Conservation (phyloP, 2,888 invertebrate genomes). For the Cantharis flavilabris region DNA sequence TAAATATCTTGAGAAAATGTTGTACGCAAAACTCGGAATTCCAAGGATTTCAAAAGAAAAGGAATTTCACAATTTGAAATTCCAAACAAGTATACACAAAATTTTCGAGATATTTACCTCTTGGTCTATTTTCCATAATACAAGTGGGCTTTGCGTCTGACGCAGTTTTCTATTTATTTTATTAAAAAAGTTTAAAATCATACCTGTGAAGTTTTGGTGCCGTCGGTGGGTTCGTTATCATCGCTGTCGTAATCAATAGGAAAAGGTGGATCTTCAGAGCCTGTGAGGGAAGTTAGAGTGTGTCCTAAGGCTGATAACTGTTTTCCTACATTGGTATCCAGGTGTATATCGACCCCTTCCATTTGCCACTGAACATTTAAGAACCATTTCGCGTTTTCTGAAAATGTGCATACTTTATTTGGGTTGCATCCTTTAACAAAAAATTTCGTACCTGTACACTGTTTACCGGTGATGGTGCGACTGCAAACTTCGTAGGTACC, state of each 20-base stretch:
- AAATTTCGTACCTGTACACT: conserved; percentile 64
- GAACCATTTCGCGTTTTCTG: conserved; percentile 96
- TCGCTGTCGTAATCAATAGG: conserved; percentile 76
- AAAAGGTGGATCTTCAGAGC: conserved; percentile 71
- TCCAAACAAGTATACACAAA: too few species aligned
- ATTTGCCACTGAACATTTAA: conserved; percentile 98
- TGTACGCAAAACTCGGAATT: too few species aligned
- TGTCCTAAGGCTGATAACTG: conserved; percentile 92
- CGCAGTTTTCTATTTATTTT: not conserved
- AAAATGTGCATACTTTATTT: conserved; percentile 29
- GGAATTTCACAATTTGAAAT: too few species aligned
- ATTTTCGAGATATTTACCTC: too few species aligned
- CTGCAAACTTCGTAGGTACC: conserved; percentile 98
- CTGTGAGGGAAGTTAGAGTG: conserved; percentile 93
- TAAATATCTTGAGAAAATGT: too few species aligned
- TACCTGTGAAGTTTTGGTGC: conserved; percentile 67
- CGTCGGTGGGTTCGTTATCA: conserved; percentile 72
- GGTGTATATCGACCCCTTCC: conserved; percentile 97
- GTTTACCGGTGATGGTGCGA: conserved; percentile 86
- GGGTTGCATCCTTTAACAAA: not conserved
- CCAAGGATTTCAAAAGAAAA: too few species aligned
- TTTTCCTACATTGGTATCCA: conserved; percentile 95
- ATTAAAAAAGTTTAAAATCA: conserved; percentile 55
- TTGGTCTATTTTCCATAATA: too few species aligned
- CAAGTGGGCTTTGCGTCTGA: too few species aligned